Base-by-base conservation (phyloP, 2,113 vertebrate species). In the Sterrhoptilus dennistouni region DNA sequence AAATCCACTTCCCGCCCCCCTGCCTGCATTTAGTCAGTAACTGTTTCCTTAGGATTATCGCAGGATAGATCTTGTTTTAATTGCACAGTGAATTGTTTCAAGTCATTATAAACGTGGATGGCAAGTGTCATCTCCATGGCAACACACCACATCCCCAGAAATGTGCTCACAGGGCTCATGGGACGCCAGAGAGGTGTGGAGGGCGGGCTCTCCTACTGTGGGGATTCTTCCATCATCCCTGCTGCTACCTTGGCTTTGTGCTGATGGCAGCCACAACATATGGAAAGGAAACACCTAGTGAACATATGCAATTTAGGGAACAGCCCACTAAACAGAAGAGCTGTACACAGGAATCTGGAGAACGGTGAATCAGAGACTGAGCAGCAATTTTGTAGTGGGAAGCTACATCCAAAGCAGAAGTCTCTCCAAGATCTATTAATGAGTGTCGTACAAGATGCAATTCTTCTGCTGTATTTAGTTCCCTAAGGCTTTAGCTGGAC, bases 11-110 rank as follows among this genome's bases (percentile, higher is more conserved):
- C 88, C 92, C 7, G 0, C 49, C 49, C 66, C 36, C n/a, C 10
- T 69, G 8, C 71, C 52, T 52, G 19, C 18, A 0, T 69, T 86
- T 56, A 53, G 74, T 76, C 53, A 87, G 52, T 61, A 63, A 95
- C 72, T 90, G 25, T 94, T 93, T 94, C 78, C 75, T 96, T 4
- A 1, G 49, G 57, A 36, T 90, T 91, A 94, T 97, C 61, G 17
- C 24, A 76, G 75, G 61, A 75, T 47, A 83, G 82, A 91, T 95
- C 90, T 91, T 54, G 44, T 60, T 87, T 94, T 90, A 96, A 95
- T 92, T 79, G 82, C 4, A 0, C 60, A 25, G 56, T 9, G n/a
- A 83, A 85, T 88, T 85, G 90, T 95, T 95, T 83, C 36, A 45
- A 85, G 82, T 79, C 44, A 60, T 85, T 83, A 91, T 66, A 90